Evolutionary conservation across 1,140 invertebrate species (phyloP), one percentile per base, ranked within the genome.

Genomic region (Harpegnathos saltator): DNA sequence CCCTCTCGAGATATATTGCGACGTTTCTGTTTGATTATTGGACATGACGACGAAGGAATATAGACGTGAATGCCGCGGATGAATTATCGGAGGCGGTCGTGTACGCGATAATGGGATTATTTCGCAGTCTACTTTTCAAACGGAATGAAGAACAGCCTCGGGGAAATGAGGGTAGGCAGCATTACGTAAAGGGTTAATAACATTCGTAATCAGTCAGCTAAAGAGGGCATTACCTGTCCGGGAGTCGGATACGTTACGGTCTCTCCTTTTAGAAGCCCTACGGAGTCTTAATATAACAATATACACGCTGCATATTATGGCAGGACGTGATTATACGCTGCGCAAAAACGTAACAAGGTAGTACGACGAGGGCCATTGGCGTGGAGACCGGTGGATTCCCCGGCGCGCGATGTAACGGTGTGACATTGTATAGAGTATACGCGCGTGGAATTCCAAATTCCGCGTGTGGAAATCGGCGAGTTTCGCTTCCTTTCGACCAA

Each of bases 311-410:
- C 85, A 90, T 91, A 91, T 89, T 88, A 89, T 83, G 89, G 82
- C 87, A 75, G 83, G 83, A 87, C 86, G 90, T 92, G 91, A 92
- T 92, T 91, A 90, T 90, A 87, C 82, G 84, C 85, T 86, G 84
- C 65, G 86, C 90, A 92, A 92, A 92, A 92, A 92, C 89, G 89
- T 91, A 92, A 91, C 88, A 91, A 91, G 86, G 88, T 90, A 91
- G 91, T 89, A 90, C 84, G 81, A 74, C 33, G 48, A 83, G 48
- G 50, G 50, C 38, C 85, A 87, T 75, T 75, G 83, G 85, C 71
- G 83, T 82, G 73, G 83, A 73, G 54, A 73, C 58, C 68, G 52
- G 63, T 74, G 84, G 66, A 54, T 63, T 74, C 63, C 48, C 48
- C 62, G 48, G 58, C n/a, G 26, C 7, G 14, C 11, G 44, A 52